Evolutionary conservation across 2,888 invertebrate genomes (phyloP), one percentile per base, ranked within the genome.

Genomic region (Actias luna): DNA sequence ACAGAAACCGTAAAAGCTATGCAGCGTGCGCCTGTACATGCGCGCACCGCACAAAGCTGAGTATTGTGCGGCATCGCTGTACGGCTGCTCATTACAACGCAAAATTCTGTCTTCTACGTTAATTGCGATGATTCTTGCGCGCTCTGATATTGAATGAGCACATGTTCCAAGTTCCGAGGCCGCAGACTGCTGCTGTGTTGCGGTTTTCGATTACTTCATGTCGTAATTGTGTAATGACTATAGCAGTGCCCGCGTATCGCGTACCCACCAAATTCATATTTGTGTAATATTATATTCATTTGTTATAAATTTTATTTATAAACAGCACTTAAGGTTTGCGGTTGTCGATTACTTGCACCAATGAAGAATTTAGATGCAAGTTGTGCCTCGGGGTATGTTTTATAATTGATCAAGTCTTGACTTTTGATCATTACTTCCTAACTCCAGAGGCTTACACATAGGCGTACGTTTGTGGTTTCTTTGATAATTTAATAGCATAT

Each of bases 401-500:
- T 63, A 42, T 63, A 66, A 66, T 61, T 69, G 68, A 63, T 67
- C 67, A 65, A 65, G 65, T 77, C 76, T 82, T 78, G 79, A 83
- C 84, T 88, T 87, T 87, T 86, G 88, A 87, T 88, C 86, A 84
- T 85, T 88, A 80, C 75, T 79, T 79, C 80, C 78, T 85, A 87
- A 42, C 42, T 87, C n/a, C 83, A 79, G 80, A 79, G 78, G 77
- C 72, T 75, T 74, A 76, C 75, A 81, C 75, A 79, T 77, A 77
- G 81, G 78, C 79, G 80, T 82, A 77, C 79, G 79, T 85, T 85
- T 79, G 80, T 85, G 84, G 84, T 80, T 80, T 84, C 89, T 91
- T 92, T 92, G 92, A 92, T 90, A 92, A 91, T 92, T 91, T 92
- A 92, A 92, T 90, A 90, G 90, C 92, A 91, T 89, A 91, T 91